Evolutionary conservation across 1,140 invertebrate species (phyloP).

Genomic region (Orius laevigatus): DNA sequence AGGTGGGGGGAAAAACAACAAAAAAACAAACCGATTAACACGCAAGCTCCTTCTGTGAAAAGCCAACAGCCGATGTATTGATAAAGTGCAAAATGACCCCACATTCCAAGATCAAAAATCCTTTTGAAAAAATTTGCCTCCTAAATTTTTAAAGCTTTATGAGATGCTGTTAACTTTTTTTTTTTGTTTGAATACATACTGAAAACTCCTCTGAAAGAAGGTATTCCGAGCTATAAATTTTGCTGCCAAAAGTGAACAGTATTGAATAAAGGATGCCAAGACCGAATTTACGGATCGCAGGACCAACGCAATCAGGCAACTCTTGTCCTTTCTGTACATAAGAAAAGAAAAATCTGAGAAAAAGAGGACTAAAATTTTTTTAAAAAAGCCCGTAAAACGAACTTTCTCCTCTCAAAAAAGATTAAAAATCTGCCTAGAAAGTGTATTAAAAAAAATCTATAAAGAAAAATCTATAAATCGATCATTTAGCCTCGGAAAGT

Average conservation of each 20-base stretch:
- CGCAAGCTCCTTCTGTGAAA: conserved; percentile 62
- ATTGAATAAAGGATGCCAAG: conserved; percentile 54
- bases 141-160: conserved; percentile 26
- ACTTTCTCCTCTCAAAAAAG: no score
- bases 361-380: background rate
- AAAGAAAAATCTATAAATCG: conserved; percentile 15
- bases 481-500: background rate
- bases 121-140: conserved; percentile 41
- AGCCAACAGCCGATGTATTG: conserved; percentile 90
- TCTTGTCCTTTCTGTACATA: conserved; percentile 14
- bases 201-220: conserved; percentile 47
- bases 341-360: background rate
- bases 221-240: conserved; percentile 51
- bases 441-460: no score
- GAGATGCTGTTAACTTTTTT: background rate
- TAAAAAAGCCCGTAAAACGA: background rate
- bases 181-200: conserved; percentile 18
- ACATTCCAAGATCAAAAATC: conserved; percentile 53
- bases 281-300: conserved; percentile 36
- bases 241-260: conserved; percentile 52
- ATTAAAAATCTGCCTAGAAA: no score
- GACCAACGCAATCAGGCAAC: conserved; percentile 31
- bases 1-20: conserved; percentile 8
- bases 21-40: conserved; percentile 36
- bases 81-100: conserved; percentile 68